A percentile compares a stretch with the other conserved stretches of the same genome.
These are phyloP conservation scores for Parnassius mnemosyne DNA, from an alignment of 2,888 invertebrate genomes.

Conservation along the genomic window DNA sequence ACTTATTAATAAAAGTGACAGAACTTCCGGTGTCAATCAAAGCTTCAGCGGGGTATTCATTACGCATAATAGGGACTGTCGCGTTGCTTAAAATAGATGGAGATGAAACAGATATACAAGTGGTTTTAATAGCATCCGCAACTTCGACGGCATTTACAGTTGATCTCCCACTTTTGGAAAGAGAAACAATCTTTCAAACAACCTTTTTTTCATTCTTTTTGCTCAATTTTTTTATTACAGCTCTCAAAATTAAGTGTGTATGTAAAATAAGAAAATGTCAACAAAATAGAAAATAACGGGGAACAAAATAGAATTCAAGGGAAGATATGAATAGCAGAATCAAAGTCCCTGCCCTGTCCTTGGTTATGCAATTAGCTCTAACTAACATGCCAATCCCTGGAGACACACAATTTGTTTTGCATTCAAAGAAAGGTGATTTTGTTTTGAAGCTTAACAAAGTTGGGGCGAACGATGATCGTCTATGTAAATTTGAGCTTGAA, in stretches of 20 bases:
- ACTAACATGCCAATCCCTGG: constrained; percentile 55
- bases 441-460: constrained; percentile 60
- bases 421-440: constrained; percentile 80
- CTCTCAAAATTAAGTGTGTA: constrained; percentile 12
- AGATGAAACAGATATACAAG: too few relatives aligned
- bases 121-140: too few relatives aligned
- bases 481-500: constrained; percentile 82
- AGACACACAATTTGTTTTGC: constrained; percentile 63
- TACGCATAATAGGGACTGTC: too few relatives aligned
- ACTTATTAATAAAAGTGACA: too few relatives aligned
- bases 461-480: constrained; percentile 61
- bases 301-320: constrained; percentile 40
- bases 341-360: constrained; percentile 41
- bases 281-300: constrained; percentile 14
- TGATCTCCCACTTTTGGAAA: too few relatives aligned
- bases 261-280: too few relatives aligned
- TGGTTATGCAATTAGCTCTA: constrained; percentile 57
- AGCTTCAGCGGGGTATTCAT: too few relatives aligned
- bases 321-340: constrained; percentile 31
- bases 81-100: too few relatives aligned
- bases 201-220: neutral
- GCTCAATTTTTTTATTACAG: neutral
- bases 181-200: too few relatives aligned
- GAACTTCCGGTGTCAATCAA: too few relatives aligned
- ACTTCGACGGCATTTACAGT: too few relatives aligned